Evolutionary conservation across 2,113 vertebrate species (phyloP), one percentile per base, ranked within the genome.

Genomic region (Brachypteracias leptosomus): DNA sequence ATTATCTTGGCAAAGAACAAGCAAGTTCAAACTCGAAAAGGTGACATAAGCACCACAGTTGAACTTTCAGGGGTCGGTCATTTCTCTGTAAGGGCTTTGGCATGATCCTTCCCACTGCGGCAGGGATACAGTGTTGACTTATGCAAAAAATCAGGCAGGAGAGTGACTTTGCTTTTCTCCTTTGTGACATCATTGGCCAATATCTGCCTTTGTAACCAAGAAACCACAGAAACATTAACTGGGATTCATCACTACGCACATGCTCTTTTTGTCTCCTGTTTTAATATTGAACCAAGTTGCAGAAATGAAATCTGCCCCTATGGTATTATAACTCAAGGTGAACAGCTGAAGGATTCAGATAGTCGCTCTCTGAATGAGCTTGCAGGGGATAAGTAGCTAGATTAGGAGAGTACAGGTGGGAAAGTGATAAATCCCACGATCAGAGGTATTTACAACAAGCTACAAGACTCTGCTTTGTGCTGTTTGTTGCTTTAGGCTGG

Each of bases 301-400:
- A 90, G 78, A 90, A 82, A 78, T 3, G 2, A 90, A 90, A 81
- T 88, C 82, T 88, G 90, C 72, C 82, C 90, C 90, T 55, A 21
- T 75, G 90, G 76, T 77, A 44, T 93, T 82, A 83, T 42, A 42
- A 42, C 46, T 88, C 52, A 95, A 96, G 93, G 85, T 90, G 90
- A 95, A 88, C 93, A 97, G 95, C 93, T 97, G 96, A 93, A 96
- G 57, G 59, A 81, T 78, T 86, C 93, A 92, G 90, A 95, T 94
- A 96, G 95, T 59, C 59, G 31, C 75, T 89, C 58, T 77, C 47
- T 74, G 83, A 90, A 90, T 78, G 59, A 91, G 77, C 52, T 83
- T 75, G 90, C 72, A 63, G 79, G 77, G 68, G 68, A 82, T 96
- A 93, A 96, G 85, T 62, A 96, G 85, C 35, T 85, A 81, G 95